Percentiles rank a stretch among this genome's conserved stretches.
Evolutionary conservation across 1,140 invertebrate genomes (phyloP).

Genomic region (Platyura marginata): DNA sequence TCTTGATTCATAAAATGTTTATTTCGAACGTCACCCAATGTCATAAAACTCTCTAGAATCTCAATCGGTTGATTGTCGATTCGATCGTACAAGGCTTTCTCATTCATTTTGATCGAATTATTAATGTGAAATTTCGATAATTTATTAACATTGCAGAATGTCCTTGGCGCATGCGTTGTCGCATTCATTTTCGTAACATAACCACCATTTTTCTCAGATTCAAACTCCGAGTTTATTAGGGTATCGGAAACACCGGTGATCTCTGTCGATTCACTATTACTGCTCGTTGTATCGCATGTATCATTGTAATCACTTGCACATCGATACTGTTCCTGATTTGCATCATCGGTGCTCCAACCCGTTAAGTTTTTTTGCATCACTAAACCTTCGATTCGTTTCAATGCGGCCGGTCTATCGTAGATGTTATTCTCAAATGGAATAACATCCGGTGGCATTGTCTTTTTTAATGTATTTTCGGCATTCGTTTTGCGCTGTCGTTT

Average conservation of each 20-base stretch:
- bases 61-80: too few relatives aligned
- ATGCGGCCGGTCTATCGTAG: neutral
- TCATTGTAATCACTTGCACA: neutral
- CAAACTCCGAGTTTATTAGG: slow-evolving; percentile 10
- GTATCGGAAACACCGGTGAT: slow-evolving; percentile 17
- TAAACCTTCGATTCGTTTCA: neutral
- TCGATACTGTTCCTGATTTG: neutral
- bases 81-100: too few relatives aligned
- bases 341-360: slow-evolving; percentile 2
- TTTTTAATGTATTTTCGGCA: slow-evolving; percentile 25
- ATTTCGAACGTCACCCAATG: neutral
- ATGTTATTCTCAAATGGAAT: slow-evolving; percentile 24
- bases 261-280: slow-evolving; percentile 21
- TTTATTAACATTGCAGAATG: neutral
- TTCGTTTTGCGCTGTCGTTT: slow-evolving; percentile 40
- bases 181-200: too few relatives aligned
- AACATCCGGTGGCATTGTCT: slow-evolving; percentile 37
- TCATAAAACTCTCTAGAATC: neutral
- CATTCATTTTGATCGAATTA: neutral
- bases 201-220: neutral
- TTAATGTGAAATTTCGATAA: neutral
- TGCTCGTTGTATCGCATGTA: slow-evolving; percentile 11
- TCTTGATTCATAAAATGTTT: neutral
- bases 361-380: slow-evolving; percentile 8
- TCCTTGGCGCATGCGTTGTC: neutral